Conservation (phyloP, 2,797 vertebrate species). For the Heteromormyrus szaboi region DNA sequence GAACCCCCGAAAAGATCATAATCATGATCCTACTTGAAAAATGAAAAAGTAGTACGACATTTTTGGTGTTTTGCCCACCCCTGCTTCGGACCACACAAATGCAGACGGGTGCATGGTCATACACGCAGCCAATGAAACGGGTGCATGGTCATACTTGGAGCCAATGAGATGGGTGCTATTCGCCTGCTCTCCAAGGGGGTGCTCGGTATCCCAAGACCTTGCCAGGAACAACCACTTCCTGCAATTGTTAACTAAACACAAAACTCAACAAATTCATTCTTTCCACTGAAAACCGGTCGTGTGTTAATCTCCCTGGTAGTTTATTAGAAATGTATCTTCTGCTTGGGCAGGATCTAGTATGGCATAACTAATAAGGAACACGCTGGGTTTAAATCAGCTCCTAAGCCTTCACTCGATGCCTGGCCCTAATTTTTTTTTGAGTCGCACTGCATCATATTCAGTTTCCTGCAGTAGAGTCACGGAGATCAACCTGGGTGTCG, state of each 20-base stretch:
- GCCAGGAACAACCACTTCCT: not conserved
- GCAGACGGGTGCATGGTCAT: not conserved
- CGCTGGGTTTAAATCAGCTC: not conserved
- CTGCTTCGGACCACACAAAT: not conserved
- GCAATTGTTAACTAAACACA: not conserved
- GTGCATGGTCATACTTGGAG: not conserved
- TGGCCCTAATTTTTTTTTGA: not conserved
- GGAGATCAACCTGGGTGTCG: not conserved
- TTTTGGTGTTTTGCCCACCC: not conserved
- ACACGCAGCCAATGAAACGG: not conserved
- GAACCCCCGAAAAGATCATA: not conserved
- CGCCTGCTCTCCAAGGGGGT: not conserved
- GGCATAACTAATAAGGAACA: not conserved
- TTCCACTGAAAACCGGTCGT: not conserved
- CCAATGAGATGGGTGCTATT: not conserved
- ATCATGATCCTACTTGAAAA: not conserved
- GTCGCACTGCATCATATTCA: not conserved
- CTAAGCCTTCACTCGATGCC: not conserved
- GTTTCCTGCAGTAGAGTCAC: not conserved
- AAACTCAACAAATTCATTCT: not conserved
- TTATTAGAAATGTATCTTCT: not conserved
- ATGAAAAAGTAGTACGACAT: not conserved
- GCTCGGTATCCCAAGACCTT: not conserved
- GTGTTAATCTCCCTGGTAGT: not conserved
- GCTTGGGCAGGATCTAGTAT: not conserved